Evolutionary conservation across 2,797 vertebrate genomes (phyloP), one percentile per base, ranked within the genome.

Genomic region (Sternarchorhynchus goeldii): DNA sequence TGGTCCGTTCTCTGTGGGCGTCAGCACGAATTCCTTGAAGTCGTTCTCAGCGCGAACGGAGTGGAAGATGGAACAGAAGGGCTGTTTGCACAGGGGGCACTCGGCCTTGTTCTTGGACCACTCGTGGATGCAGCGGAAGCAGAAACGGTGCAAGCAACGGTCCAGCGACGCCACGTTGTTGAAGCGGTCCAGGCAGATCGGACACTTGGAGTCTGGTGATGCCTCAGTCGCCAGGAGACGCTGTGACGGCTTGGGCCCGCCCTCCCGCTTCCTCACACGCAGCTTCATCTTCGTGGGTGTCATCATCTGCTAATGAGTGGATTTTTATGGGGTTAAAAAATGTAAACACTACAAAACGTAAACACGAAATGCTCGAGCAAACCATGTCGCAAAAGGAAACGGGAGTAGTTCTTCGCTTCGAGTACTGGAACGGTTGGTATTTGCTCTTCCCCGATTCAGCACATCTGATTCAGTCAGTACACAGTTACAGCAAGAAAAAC

Each of bases 91-190:
- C 0, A 98, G 90, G 0, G 96, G 97, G 70, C 97, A 99, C 82
- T 98, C 96, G 0, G 96, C 95, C 90, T 99, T 98, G 93, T 97
- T 99, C 87, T 97, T 98, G 53, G 97, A 96, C 97, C 96, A 98
- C 82, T 99, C 96, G 0, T 96, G 95, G 82, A 99, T 96, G 85
- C 97, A 99, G 31, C 93, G 93, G 87, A 98, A 99, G 77, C 97
- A 99, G 87, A 99, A 99, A 77, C 94, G 96, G 78, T 99, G 96
- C 80, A 96, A 90, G 86, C 97, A 99, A 71, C 93, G 89, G 83
- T 97, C 95, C 56, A 99, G 91, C 65, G 95, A 96, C 0, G 96
- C 95, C 70, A 97, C 93, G 3, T 98, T 98, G 89, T 96, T 94
- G 85, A 98, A 98, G 36, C 87, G 85, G 41, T 99, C 97, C 91